These are phyloP conservation scores for Gymnopithys bicolor DNA, from an alignment of 2,797 vertebrate genomes.

Conservation along the genomic window DNA sequence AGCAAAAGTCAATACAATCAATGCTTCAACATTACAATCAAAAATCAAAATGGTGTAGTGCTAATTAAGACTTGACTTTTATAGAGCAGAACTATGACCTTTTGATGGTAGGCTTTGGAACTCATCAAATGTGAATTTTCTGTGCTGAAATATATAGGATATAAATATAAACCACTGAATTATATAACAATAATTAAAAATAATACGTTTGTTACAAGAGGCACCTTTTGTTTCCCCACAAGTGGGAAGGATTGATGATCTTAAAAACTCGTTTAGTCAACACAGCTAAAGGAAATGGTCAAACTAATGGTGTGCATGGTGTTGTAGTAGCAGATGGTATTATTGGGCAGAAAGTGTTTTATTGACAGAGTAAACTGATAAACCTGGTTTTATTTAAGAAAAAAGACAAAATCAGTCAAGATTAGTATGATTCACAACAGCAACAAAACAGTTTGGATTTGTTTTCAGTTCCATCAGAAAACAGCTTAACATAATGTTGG, in stretches of 20 bases:
- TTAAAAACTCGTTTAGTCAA: background rate
- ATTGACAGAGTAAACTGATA: constrained; percentile 9
- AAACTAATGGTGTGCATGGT: background rate
- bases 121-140: background rate
- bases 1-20: constrained; percentile 19
- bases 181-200: constrained; percentile 39
- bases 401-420: background rate
- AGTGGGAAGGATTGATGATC: constrained; percentile 4
- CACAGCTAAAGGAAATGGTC: constrained; percentile 1
- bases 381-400: background rate
- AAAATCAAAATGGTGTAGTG: constrained; percentile 38
- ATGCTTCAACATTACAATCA: constrained; percentile 5
- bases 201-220: background rate
- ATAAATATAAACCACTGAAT: constrained; percentile 3
- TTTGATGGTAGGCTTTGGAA: constrained; percentile 28
- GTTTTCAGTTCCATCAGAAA: background rate
- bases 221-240: background rate
- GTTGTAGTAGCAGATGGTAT: background rate
- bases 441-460: background rate
- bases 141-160: background rate
- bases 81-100: background rate
- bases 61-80: constrained; percentile 34
- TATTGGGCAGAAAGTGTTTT: background rate
- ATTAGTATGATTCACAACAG: background rate
- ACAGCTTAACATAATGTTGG: background rate